Percentiles rank a stretch among this genome's conserved stretches.
phyloP scores from a whole-genome alignment of 2,888 invertebrate species.

The Conchocele bisecta region DNA sequence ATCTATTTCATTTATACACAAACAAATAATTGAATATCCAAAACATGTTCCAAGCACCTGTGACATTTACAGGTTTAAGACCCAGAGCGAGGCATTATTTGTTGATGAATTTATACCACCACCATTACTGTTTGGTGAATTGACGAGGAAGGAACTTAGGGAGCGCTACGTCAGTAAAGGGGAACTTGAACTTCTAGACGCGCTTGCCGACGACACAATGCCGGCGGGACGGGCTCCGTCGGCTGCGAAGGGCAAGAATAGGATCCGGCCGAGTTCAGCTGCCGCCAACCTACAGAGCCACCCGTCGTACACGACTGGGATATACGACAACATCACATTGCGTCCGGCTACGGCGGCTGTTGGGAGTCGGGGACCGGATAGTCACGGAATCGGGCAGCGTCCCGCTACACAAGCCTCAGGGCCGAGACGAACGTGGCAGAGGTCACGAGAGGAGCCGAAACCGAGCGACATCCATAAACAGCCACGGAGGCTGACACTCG shows the following conservation, averaged over 20 bases:
- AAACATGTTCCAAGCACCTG: too few relatives aligned
- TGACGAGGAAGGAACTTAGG: conserved; percentile 30
- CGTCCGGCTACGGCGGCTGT: conserved; percentile 73
- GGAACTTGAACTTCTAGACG: conserved; percentile 37
- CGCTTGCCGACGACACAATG: conserved; percentile 35
- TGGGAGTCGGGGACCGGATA: conserved; percentile 50
- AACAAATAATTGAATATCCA: too few relatives aligned
- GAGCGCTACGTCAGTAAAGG: conserved; percentile 41
- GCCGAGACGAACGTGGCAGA: conserved; percentile 60
- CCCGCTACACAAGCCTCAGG: conserved; percentile 77
- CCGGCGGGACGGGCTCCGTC: conserved; percentile 54
- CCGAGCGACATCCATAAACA: conserved; percentile 65
- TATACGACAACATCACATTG: conserved; percentile 71
- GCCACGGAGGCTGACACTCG: conserved; percentile 73
- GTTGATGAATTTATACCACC: too few relatives aligned
- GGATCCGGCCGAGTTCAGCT: conserved; percentile 80
- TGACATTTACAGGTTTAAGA: too few relatives aligned
- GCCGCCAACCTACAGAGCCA: conserved; percentile 80
- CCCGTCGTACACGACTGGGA: conserved; percentile 74
- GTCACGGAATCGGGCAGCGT: conserved; percentile 41
- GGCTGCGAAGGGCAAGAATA: conserved; percentile 59
- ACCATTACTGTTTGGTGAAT: too few relatives aligned
- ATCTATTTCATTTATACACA: too few relatives aligned
- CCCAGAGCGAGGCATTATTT: too few relatives aligned
- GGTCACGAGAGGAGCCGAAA: conserved; percentile 59